Evolutionary conservation across 2,113 vertebrate genomes (phyloP).

Genomic region (Brienomyrus brachyistius): DNA sequence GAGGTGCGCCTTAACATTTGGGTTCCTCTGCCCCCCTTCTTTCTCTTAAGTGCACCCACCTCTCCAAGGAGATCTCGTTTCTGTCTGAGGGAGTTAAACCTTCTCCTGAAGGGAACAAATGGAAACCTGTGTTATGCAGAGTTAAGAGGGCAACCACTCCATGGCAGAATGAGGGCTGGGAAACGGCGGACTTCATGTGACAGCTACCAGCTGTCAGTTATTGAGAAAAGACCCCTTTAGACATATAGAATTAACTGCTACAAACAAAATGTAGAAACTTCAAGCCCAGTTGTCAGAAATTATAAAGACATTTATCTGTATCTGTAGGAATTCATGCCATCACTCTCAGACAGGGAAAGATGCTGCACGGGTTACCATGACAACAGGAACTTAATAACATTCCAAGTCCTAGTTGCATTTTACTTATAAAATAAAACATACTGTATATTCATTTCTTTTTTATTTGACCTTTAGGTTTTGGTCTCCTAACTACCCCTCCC

Average conservation of each 20-base stretch:
- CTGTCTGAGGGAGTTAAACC: constrained; percentile 88
- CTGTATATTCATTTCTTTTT: neutral
- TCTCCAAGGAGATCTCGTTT: constrained; percentile 95
- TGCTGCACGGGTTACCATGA: neutral
- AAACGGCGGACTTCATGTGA: neutral
- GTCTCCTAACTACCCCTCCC: neutral
- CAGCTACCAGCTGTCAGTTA: neutral
- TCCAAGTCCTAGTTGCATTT: neutral
- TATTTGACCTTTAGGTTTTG: neutral
- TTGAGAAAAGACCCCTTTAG: neutral
- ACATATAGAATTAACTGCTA: neutral
- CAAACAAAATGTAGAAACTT: neutral
- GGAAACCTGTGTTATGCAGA: constrained; percentile 73
- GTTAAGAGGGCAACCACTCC: constrained; percentile 29
- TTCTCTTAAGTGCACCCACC: constrained; percentile 87
- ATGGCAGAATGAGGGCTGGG: constrained; percentile 23
- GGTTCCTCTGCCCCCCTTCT: constrained; percentile 53
- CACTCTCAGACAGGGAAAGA: neutral
- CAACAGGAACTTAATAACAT: neutral
- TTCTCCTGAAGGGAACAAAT: constrained; percentile 78
- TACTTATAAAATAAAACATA: neutral
- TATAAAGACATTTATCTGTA: neutral
- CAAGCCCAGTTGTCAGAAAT: neutral
- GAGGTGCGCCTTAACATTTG: constrained; percentile 40
- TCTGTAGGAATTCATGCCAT: neutral